Percentiles rank a stretch among this genome's conserved stretches.
Conservation (phyloP, 2,797 vertebrate species). For the Anisognathus igniventris region DNA sequence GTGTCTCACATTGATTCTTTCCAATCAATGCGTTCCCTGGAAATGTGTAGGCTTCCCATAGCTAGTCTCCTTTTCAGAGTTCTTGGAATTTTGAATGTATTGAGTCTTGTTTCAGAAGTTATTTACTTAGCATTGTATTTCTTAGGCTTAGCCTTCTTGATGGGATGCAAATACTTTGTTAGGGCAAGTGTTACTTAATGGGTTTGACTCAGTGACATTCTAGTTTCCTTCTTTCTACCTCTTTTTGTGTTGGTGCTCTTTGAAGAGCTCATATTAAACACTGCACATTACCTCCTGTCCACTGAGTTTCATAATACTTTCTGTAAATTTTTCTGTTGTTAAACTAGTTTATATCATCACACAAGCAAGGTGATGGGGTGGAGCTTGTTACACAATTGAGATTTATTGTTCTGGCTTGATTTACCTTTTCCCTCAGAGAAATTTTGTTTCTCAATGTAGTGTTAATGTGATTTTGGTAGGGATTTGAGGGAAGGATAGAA, state of each 20-base stretch:
- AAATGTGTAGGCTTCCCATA: background rate
- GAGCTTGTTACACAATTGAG: background rate
- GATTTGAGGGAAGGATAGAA: background rate
- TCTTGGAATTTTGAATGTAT: background rate
- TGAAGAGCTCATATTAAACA: background rate
- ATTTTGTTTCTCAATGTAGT: background rate
- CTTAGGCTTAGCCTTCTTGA: background rate
- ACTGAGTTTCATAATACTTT: background rate
- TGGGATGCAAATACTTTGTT: background rate
- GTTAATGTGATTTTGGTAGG: background rate
- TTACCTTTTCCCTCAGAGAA: background rate
- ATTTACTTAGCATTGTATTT: background rate
- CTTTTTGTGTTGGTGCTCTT: background rate
- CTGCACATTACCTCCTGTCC: background rate
- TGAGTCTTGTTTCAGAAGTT: background rate
- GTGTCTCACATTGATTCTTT: background rate
- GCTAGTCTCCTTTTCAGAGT: background rate
- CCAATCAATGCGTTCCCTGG: background rate
- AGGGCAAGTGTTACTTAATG: background rate
- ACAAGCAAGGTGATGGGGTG: background rate
- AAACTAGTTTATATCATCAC: background rate
- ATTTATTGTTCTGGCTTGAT: background rate
- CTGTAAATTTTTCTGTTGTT: background rate
- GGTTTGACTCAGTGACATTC: background rate
- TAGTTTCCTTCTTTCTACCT: background rate